Conservation (phyloP, 1,140 invertebrate species). For the Lucilia cuprina region DNA sequence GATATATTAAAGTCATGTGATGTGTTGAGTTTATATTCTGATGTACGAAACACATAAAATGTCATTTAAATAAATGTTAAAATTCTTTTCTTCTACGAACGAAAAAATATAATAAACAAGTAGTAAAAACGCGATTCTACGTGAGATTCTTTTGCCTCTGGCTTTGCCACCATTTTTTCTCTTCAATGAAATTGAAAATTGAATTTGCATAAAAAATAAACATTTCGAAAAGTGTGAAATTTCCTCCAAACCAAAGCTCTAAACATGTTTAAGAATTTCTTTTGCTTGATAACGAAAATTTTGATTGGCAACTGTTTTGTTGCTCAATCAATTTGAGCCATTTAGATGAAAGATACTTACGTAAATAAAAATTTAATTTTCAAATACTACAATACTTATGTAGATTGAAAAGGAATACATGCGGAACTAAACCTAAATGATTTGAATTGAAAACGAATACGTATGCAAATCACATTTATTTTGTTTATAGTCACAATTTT, state of each 20-base stretch:
- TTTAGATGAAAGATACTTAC: conserved; percentile 14
- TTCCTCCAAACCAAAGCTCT: neutral
- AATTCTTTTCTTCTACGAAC: neutral
- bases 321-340: conserved; percentile 31
- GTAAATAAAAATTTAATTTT: neutral
- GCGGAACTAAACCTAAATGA: neutral
- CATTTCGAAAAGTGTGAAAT: conserved; percentile 20
- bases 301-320: conserved; percentile 32
- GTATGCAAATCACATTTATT: neutral
- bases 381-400: neutral
- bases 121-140: conserved; percentile 31
- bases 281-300: neutral
- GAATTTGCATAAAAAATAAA: conserved; percentile 30
- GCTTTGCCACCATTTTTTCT: neutral
- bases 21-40: neutral
- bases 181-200: conserved; percentile 32
- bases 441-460: neutral
- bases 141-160: conserved; percentile 10
- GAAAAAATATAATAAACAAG: neutral
- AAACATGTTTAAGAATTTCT: neutral
- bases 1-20: conserved; percentile 3
- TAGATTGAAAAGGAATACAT: neutral
- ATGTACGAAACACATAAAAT: conserved; percentile 1
- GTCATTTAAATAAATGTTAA: conserved; percentile 28
- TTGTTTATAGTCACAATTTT: neutral